phyloP scores from a whole-genome alignment of 1,140 invertebrate species.

The Oncopeltus fasciatus region DNA sequence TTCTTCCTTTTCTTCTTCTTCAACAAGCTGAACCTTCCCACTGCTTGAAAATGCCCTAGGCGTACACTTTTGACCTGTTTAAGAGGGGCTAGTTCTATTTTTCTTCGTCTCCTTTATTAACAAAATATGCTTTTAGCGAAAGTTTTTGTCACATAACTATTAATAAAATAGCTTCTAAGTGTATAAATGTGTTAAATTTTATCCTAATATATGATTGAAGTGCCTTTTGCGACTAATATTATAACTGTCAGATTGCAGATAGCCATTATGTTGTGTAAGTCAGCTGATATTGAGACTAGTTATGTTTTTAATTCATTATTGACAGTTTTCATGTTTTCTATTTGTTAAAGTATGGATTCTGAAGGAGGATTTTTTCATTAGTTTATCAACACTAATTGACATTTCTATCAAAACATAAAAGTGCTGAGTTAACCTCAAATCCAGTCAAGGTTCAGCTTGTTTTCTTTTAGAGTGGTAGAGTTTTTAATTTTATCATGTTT shows the following conservation, averaged over 20 bases:
- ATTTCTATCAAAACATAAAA: neutral
- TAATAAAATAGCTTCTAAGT: too few relatives aligned
- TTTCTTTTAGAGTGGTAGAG: neutral
- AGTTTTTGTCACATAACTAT: too few relatives aligned
- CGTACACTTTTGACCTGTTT: too few relatives aligned
- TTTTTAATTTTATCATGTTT: neutral
- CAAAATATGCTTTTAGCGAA: too few relatives aligned
- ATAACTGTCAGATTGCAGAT: constrained; percentile 8
- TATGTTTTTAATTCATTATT: neutral
- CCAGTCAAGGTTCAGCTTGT: neutral
- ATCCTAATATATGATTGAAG: neutral
- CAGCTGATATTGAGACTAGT: constrained; percentile 5
- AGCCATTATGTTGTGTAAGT: constrained; percentile 10
- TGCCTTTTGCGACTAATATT: neutral
- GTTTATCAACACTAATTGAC: neutral
- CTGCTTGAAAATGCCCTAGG: too few relatives aligned
- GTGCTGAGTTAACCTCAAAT: neutral
- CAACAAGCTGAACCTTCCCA: too few relatives aligned
- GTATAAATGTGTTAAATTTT: too few relatives aligned
- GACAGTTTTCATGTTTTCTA: neutral
- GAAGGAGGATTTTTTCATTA: neutral
- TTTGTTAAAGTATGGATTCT: neutral
- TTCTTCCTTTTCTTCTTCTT: neutral
- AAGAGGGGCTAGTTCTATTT: too few relatives aligned
- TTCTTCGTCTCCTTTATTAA: too few relatives aligned